Evolutionary conservation across 2,797 vertebrate genomes (phyloP).

Genomic region (Hypotaenidia philippensis): DNA sequence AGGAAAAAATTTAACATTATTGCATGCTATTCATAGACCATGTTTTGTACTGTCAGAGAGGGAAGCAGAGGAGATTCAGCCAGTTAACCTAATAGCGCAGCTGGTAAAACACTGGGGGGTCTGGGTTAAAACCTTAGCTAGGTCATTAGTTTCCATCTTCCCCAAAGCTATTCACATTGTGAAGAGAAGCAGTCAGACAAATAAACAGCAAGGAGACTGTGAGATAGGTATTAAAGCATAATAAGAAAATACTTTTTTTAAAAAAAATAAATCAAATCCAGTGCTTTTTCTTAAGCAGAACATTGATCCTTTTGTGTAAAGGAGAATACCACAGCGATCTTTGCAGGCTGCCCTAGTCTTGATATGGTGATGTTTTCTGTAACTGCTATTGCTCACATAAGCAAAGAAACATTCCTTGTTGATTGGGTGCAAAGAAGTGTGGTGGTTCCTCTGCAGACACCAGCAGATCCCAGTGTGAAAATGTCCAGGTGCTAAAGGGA

Average conservation of each 20-base stretch:
- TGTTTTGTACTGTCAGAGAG: constrained; percentile 19
- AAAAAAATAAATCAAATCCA: constrained; percentile 16
- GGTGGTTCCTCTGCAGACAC: background rate
- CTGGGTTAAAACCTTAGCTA: constrained; percentile 67
- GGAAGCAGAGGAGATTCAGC: constrained; percentile 47
- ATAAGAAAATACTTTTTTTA: constrained; percentile 22
- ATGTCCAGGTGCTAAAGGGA: background rate
- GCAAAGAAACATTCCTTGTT: constrained; percentile 25
- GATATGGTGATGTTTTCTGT: background rate
- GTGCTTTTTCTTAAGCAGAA: constrained; percentile 21
- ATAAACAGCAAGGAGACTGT: constrained; percentile 64
- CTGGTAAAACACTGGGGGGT: constrained; percentile 70
- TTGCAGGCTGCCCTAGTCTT: background rate
- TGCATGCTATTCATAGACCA: background rate
- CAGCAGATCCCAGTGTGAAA: constrained; percentile 31
- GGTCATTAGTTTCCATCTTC: constrained; percentile 78
- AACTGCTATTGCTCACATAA: background rate
- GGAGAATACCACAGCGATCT: background rate
- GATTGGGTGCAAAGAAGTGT: constrained; percentile 33
- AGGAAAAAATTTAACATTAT: constrained; percentile 49
- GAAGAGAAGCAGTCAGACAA: constrained; percentile 70
- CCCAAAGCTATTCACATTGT: constrained; percentile 68
- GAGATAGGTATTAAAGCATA: constrained; percentile 47
- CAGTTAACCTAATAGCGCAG: constrained; percentile 77
- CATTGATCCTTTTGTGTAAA: constrained; percentile 36